Percentiles rank a stretch among this genome's conserved stretches.
phyloP scores from a whole-genome alignment of 2,888 invertebrate species.

The Anthrax anthrax region DNA sequence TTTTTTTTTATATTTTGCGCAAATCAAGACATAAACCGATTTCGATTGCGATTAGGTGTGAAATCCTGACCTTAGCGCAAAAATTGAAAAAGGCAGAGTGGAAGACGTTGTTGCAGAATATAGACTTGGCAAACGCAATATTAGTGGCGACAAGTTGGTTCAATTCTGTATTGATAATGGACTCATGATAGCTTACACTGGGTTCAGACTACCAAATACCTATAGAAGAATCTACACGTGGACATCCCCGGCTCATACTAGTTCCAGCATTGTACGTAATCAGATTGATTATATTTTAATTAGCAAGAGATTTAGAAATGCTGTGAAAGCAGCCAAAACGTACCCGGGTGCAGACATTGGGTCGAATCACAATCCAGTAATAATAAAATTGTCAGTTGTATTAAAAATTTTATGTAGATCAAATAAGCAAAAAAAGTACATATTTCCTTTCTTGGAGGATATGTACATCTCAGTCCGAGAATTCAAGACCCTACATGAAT shows the following conservation, averaged over 20 bases:
- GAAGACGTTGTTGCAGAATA: background rate
- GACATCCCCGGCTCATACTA: background rate
- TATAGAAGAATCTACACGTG: conserved; percentile 1
- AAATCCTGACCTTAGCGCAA: conserved; percentile 2
- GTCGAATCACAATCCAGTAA: conserved; percentile 1
- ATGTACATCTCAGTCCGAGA: too few relatives aligned
- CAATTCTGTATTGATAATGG: background rate
- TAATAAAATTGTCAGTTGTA: too few relatives aligned
- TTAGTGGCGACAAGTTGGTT: background rate
- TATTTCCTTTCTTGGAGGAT: too few relatives aligned
- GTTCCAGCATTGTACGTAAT: background rate
- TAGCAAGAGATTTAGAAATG: conserved; percentile 1
- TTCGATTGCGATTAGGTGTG: too few relatives aligned
- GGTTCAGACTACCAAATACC: background rate
- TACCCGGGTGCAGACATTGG: background rate
- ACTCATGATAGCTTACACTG: background rate
- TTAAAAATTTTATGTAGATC: too few relatives aligned
- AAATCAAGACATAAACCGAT: too few relatives aligned
- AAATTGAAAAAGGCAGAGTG: background rate
- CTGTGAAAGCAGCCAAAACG: background rate
- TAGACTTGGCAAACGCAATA: background rate
- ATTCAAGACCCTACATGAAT: too few relatives aligned
- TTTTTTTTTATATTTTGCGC: too few relatives aligned
- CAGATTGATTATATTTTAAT: conserved; percentile 1
- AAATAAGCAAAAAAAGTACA: too few relatives aligned